Evolutionary conservation across 1,140 invertebrate species (phyloP).

Genomic region (Tetramorium parvispinum): DNA sequence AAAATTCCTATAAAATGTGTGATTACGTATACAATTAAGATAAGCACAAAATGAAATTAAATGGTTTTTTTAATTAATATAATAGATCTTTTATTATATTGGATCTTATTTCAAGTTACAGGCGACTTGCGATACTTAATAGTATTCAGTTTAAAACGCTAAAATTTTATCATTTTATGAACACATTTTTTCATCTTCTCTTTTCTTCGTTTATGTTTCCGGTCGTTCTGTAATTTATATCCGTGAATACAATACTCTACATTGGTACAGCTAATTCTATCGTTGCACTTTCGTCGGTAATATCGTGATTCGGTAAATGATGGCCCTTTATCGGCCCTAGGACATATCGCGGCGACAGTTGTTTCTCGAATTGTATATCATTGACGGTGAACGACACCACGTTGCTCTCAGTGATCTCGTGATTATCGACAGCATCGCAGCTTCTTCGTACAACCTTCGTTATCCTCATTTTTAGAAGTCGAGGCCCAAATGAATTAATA

Average conservation of each 20-base stretch:
- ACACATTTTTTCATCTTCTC: neutral
- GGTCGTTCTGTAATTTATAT: neutral
- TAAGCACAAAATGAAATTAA: neutral
- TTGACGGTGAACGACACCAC: neutral
- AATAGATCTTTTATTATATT: neutral
- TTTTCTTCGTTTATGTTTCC: neutral
- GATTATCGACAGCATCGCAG: slow-evolving; percentile 17
- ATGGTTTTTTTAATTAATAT: neutral
- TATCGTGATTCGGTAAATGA: neutral
- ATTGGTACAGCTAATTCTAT: neutral
- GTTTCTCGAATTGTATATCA: neutral
- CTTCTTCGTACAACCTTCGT: neutral
- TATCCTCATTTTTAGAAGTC: neutral
- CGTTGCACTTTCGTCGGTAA: slow-evolving; percentile 20
- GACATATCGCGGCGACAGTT: neutral
- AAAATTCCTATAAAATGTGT: neutral
- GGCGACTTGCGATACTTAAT: too few species aligned
- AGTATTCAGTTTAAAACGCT: too few species aligned
- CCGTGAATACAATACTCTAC: neutral
- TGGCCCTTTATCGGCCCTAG: slow-evolving; percentile 7
- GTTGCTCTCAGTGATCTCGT: neutral
- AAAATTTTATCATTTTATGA: neutral
- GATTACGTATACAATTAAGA: neutral
- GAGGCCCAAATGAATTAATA: neutral
- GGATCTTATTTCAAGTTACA: neutral